phyloP scores from a whole-genome alignment of 2,888 invertebrate species.

The Lacanobia oleracea region DNA sequence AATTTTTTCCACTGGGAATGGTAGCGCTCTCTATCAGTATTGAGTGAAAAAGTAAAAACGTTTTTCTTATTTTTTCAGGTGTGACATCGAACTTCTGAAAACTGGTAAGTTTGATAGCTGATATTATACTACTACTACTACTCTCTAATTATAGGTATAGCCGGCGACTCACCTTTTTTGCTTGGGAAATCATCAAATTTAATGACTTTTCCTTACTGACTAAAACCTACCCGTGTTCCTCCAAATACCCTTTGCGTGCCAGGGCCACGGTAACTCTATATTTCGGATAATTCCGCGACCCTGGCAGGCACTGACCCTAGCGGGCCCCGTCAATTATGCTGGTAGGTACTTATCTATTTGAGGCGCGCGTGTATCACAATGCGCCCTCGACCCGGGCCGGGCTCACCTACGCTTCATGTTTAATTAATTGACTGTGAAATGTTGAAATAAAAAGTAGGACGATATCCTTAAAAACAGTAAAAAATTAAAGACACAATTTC shows the following conservation, averaged over 20 bases:
- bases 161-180: too few species aligned
- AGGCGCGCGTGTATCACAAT: too few species aligned
- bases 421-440: slow-evolving; percentile 9
- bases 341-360: too few species aligned
- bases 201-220: too few species aligned
- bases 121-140: neutral
- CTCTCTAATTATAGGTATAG: neutral
- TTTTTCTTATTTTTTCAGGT: slow-evolving; percentile 11
- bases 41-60: neutral
- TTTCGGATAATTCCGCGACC: too few species aligned
- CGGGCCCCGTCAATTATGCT: neutral
- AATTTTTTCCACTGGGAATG: neutral
- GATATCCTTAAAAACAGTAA: neutral
- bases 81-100: neutral
- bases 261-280: too few species aligned
- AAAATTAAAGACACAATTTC: slow-evolving; percentile 12
- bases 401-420: too few species aligned
- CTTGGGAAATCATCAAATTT: too few species aligned
- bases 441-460: neutral
- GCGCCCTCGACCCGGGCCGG: too few species aligned
- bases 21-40: neutral
- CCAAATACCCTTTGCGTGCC: too few species aligned
- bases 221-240: too few species aligned
- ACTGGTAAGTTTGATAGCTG: neutral
- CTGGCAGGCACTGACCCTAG: too few species aligned